Evolutionary conservation across 1,140 invertebrate genomes (phyloP).

Genomic region (Sarcophaga peregrina): DNA sequence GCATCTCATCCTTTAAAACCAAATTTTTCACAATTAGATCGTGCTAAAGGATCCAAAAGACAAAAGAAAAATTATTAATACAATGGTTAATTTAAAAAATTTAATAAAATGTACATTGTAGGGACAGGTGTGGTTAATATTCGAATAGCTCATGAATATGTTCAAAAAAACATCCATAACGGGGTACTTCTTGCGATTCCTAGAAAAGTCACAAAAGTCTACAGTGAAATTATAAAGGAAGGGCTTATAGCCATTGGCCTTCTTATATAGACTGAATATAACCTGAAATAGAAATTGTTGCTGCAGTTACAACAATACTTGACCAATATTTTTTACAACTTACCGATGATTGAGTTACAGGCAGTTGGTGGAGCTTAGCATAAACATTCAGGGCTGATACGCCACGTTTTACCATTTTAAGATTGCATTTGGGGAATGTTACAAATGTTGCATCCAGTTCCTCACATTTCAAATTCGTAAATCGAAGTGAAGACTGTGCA

Average conservation of each 20-base stretch:
- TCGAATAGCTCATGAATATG: conserved; percentile 43
- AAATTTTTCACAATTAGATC: neutral
- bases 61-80: no score
- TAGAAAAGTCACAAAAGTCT: conserved; percentile 21
- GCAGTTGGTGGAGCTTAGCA: neutral
- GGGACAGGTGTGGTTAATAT: conserved; percentile 53
- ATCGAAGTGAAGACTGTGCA: neutral
- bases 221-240: conserved; percentile 50
- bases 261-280: conserved; percentile 48
- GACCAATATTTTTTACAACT: neutral
- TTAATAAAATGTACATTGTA: neutral
- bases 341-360: conserved; percentile 5
- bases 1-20: neutral
- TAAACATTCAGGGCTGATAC: neutral
- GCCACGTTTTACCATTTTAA: neutral
- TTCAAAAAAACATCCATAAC: conserved; percentile 39
- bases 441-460: neutral
- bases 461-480: neutral
- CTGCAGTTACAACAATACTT: neutral
- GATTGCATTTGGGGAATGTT: neutral
- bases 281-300: conserved; percentile 44
- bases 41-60: neutral
- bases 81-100: neutral
- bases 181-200: neutral
- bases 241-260: conserved; percentile 49